Evolutionary conservation across 2,797 vertebrate species (phyloP).

Genomic region (Myioborus melanocephalus): DNA sequence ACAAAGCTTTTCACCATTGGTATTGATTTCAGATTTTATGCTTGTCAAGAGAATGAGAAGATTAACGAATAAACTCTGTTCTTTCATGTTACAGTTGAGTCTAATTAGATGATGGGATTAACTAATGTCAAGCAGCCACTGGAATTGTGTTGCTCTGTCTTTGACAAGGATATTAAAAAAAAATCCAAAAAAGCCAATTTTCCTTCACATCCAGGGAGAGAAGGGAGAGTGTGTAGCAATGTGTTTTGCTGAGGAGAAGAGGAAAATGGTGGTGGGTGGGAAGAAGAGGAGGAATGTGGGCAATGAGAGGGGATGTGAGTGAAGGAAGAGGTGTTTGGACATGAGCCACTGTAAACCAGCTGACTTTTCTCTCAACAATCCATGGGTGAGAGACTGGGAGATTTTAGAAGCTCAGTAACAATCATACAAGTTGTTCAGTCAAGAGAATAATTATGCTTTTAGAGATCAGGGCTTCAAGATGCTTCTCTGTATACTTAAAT

Average conservation of each 20-base stretch:
- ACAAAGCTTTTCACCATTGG: not conserved
- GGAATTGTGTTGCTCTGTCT: not conserved
- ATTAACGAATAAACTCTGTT: constrained; percentile 20
- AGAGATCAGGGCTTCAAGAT: not conserved
- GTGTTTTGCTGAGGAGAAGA: not conserved
- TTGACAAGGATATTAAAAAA: not conserved
- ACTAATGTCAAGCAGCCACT: not conserved
- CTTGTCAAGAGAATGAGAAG: not conserved
- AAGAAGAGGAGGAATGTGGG: not conserved
- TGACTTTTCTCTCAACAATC: not conserved
- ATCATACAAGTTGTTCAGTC: not conserved
- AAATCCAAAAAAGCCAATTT: not conserved
- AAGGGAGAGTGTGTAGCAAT: not conserved
- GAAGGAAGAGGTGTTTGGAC: not conserved
- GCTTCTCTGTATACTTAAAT: not conserved
- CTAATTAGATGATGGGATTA: constrained; percentile 6
- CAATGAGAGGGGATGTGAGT: not conserved
- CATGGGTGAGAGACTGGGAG: not conserved
- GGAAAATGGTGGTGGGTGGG: not conserved
- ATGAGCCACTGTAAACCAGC: not conserved
- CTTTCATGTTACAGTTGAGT: not conserved
- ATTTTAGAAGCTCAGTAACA: not conserved
- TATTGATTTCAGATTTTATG: constrained; percentile 12
- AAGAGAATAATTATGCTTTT: not conserved
- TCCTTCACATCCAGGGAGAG: not conserved